Evolutionary conservation across 2,797 vertebrate species (phyloP), one percentile per base, ranked within the genome.

Genomic region (Poecilia wingei): DNA sequence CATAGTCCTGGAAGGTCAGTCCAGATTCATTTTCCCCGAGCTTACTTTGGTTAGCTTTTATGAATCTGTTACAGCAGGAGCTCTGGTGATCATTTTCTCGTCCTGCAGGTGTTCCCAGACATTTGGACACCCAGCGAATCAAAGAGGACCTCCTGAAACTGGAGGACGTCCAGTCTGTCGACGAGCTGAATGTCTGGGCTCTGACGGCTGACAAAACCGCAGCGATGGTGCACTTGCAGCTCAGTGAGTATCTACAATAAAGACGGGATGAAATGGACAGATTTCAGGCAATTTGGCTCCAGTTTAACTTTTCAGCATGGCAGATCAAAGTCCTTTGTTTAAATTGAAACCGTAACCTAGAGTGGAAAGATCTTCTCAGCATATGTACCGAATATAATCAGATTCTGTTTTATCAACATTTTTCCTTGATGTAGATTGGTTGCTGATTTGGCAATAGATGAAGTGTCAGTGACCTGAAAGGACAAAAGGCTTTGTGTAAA

Each of bases 131-230:
- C 84, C 95, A 94, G 90, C 94, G 82, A 78, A 97, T 99, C 87
- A 97, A 91, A 91, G 97, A 97, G 49, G 97, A 98, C 74, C 94
- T 99, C 84, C 92, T 98, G 95, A 98, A 97, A 93, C 95, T 99
- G 86, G 98, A 99, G 76, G 96, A 97, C 13, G 97, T 99, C 80
- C 96, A 98, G 84, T 97, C 97, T 6, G 97, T 99, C 72, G 97
- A 98, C 86, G 97, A 98, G 88, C 94, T 99, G 93, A 99, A 99
- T 28, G 86, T 99, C 79, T 99, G 98, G 98, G 98, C 97, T 18
- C 94, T 99, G 84, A 99, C 98, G 0, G 93, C 95, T 1, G 98
- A 98, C 86, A 98, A 98, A 93, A 97, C 97, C 18, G 95, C 96
- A 81, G 98, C 97, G 55, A 91, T 98, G 12, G 97, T 97, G 49